Conservation (phyloP, 2,113 vertebrate genomes). For the Chlamydotis undulata region DNA sequence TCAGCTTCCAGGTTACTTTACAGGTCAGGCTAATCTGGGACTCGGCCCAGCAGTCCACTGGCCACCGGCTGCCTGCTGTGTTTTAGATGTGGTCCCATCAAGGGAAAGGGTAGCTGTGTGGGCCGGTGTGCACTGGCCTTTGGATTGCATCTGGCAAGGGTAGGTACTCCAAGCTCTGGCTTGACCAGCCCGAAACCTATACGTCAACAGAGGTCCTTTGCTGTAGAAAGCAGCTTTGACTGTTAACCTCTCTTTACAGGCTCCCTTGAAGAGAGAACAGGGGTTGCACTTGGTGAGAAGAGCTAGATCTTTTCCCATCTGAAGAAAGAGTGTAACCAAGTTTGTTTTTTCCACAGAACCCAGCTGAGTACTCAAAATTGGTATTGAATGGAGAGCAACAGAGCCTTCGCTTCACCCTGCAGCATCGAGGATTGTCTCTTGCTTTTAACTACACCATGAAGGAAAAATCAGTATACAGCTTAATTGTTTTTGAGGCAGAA, state of each 20-base stretch:
- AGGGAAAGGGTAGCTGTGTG: background rate
- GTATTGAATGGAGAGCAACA: conserved; percentile 63
- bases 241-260: background rate
- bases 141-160: background rate
- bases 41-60: background rate
- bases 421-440: conserved; percentile 11
- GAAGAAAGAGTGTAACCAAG: background rate
- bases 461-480: conserved; percentile 80
- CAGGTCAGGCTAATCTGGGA: background rate
- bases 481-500: conserved; percentile 73
- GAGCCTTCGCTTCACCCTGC: conserved; percentile 66
- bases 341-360: conserved; percentile 78
- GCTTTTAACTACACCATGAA: conserved; percentile 57
- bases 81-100: background rate
- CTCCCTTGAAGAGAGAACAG: background rate
- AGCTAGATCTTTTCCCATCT: background rate
- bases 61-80: background rate
- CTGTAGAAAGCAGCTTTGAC: background rate
- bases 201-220: background rate
- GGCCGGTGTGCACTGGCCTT: background rate
- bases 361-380: conserved; percentile 79
- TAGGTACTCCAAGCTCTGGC: background rate
- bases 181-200: background rate
- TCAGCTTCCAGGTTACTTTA: background rate
- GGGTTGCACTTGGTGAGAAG: background rate